phyloP scores from a whole-genome alignment of 2,797 vertebrate genomes.

The Halcyon smyrnensis region DNA sequence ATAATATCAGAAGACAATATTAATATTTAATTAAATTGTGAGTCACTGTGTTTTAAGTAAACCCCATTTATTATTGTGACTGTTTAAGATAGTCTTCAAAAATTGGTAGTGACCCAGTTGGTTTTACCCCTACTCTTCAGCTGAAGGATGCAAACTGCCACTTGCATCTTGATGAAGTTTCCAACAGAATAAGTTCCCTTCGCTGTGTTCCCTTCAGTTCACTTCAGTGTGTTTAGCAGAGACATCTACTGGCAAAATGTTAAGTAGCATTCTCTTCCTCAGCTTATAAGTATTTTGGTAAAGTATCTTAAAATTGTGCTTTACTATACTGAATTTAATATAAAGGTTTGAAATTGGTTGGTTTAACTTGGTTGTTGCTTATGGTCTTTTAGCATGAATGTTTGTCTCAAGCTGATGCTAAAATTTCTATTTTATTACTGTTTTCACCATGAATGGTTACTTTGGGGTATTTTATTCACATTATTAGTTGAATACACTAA shows the following conservation, averaged over 20 bases:
- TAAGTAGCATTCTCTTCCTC: background rate
- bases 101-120: background rate
- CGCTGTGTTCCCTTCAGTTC: background rate
- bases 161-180: background rate
- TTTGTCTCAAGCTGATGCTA: background rate
- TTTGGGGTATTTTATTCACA: background rate
- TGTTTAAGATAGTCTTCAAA: background rate
- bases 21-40: background rate
- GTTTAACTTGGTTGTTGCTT: background rate
- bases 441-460: background rate
- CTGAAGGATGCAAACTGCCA: background rate
- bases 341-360: background rate
- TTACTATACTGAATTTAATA: background rate
- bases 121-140: background rate
- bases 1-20: background rate
- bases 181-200: background rate
- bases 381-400: background rate
- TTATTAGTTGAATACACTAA: background rate
- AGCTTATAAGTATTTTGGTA: background rate
- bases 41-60: background rate
- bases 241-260: constrained; percentile 54
- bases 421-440: background rate
- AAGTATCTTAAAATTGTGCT: background rate
- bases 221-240: constrained; percentile 44
- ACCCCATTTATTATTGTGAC: background rate